These are phyloP conservation scores for Labroides dimidiatus DNA, from an alignment of 2,797 vertebrate genomes.

Conservation along the genomic window DNA sequence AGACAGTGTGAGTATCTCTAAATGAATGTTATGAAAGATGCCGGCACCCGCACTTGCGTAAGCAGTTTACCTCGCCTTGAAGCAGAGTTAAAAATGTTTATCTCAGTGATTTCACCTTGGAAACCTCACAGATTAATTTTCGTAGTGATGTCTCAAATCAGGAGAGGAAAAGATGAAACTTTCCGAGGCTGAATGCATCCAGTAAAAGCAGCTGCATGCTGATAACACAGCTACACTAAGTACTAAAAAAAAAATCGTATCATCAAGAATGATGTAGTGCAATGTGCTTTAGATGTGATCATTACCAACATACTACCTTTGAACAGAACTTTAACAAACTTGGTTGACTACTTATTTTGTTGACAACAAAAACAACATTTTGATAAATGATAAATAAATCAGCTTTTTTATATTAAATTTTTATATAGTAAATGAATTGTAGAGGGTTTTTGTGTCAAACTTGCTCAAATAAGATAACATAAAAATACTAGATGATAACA, in stretches of 20 bases:
- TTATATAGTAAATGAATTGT: too few species aligned
- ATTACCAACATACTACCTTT: background rate
- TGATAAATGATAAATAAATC: too few species aligned
- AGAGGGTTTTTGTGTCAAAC: too few species aligned
- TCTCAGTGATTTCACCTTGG: background rate
- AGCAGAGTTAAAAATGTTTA: background rate
- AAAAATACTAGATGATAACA: too few species aligned
- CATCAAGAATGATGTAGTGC: background rate
- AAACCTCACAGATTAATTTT: background rate
- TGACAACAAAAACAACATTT: too few species aligned
- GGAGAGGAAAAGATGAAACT: too few species aligned
- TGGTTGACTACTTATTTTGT: background rate
- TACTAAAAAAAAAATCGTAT: background rate
- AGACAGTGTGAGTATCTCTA: background rate
- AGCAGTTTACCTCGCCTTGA: constrained; percentile 7
- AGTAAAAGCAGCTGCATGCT: too few species aligned
- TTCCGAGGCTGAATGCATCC: too few species aligned
- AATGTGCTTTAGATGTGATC: background rate
- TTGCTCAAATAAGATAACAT: too few species aligned
- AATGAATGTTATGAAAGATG: background rate
- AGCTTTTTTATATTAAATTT: too few species aligned
- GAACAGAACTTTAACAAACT: background rate
- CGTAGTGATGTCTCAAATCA: background rate
- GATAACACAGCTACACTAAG: background rate
- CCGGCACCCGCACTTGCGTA: background rate